Percentiles rank a stretch among this genome's conserved stretches.
These are phyloP conservation scores for Misgurnus anguillicaudatus DNA, from an alignment of 2,113 vertebrate species.

Conservation along the genomic window DNA sequence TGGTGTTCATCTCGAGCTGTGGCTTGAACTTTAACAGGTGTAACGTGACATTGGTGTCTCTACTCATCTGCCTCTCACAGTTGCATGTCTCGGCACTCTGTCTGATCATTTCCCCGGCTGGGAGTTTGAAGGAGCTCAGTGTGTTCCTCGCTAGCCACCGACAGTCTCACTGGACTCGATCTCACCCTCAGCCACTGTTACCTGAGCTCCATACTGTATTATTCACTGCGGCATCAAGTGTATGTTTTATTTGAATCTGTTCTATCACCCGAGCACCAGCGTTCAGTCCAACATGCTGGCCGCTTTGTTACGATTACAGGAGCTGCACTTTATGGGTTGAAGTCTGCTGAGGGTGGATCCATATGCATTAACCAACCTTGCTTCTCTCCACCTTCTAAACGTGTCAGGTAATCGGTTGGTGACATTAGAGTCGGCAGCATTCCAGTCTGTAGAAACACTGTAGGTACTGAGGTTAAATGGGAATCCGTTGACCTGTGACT, in stretches of 20 bases:
- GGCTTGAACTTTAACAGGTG: conserved; percentile 81
- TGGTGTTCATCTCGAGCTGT: conserved; percentile 78
- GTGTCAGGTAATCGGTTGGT: conserved; percentile 78
- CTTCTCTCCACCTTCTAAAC: conserved; percentile 75
- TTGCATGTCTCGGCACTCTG: conserved; percentile 69
- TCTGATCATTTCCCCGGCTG: conserved; percentile 75
- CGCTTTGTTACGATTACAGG: conserved; percentile 78
- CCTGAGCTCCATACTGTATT: conserved; percentile 76
- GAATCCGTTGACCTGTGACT: conserved; percentile 86
- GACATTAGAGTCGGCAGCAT: conserved; percentile 77
- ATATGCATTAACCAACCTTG: conserved; percentile 76
- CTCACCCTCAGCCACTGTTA: conserved; percentile 81
- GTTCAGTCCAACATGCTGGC: conserved; percentile 71
- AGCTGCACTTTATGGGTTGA: conserved; percentile 78
- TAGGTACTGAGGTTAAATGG: conserved; percentile 76
- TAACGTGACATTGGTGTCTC: conserved; percentile 78
- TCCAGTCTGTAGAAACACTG: conserved; percentile 76
- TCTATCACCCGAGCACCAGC: conserved; percentile 81
- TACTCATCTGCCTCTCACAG: conserved; percentile 66
- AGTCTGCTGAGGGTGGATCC: conserved; percentile 72
- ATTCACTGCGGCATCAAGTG: conserved; percentile 76
- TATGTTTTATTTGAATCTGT: conserved; percentile 83
- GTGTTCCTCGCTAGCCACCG: conserved; percentile 73
- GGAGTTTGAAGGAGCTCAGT: conserved; percentile 73
- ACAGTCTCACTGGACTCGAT: conserved; percentile 81